These are phyloP conservation scores for Rhynchophorus ferrugineus DNA, from an alignment of 1,140 invertebrate species.

Conservation along the genomic window DNA sequence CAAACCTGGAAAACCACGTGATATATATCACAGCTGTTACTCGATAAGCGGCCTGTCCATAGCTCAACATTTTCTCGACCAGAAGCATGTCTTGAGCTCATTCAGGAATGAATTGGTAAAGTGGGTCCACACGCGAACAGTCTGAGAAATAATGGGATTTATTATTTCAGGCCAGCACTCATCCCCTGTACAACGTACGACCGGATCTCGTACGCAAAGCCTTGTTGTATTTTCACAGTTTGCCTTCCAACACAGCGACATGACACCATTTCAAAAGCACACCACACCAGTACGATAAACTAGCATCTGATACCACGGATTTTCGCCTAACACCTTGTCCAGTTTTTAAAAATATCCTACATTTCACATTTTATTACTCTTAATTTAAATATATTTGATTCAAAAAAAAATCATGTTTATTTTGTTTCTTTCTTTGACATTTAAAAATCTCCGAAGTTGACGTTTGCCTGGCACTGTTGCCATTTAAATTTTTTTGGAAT, in stretches of 20 bases:
- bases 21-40: slow-evolving; percentile 97
- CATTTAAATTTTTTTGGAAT: no score
- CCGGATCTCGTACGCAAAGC: slow-evolving; percentile 46
- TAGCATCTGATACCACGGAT: no score
- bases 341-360: no score
- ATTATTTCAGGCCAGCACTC: slow-evolving; percentile 44
- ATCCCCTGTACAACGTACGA: slow-evolving; percentile 62
- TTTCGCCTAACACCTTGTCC: no score
- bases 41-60: slow-evolving; percentile 89
- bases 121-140: slow-evolving; percentile 8
- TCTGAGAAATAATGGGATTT: slow-evolving; percentile 6
- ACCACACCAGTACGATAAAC: no score
- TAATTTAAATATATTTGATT: no score
- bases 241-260: slow-evolving; percentile 6
- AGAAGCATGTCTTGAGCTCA: slow-evolving; percentile 50
- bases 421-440: no score
- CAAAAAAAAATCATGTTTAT: no score
- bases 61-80: slow-evolving; percentile 71
- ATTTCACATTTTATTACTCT: no score
- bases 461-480: no score
- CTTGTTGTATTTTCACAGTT: slow-evolving; percentile 42
- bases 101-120: slow-evolving; percentile 55
- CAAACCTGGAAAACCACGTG: slow-evolving; percentile 85
- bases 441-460: no score
- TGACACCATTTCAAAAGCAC: slow-evolving; percentile 6